Evolutionary conservation across 2,888 invertebrate species (phyloP).

Genomic region (Shargacucullia verbasci): DNA sequence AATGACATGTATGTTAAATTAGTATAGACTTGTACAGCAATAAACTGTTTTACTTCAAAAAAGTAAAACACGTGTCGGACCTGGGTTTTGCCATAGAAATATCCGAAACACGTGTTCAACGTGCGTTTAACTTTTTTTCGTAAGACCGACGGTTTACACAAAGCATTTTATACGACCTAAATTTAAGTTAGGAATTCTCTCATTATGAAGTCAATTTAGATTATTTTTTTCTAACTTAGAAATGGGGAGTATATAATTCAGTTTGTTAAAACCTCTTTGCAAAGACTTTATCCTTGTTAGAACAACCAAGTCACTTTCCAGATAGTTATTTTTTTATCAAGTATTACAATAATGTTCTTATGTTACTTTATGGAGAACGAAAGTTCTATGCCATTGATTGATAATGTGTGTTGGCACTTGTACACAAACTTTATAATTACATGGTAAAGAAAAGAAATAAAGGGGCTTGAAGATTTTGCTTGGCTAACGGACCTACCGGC

Average conservation of each 20-base stretch:
- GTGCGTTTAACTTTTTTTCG: too few relatives aligned
- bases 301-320: slow-evolving; percentile 31
- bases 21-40: slow-evolving; percentile 29
- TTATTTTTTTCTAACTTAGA: slow-evolving; percentile 9
- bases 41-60: slow-evolving; percentile 5
- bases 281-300: slow-evolving; percentile 6
- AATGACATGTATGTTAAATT: slow-evolving; percentile 26
- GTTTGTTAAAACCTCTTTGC: background rate
- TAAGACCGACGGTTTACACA: slow-evolving; percentile 1
- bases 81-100: too few relatives aligned
- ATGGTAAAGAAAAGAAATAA: too few relatives aligned
- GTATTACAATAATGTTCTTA: slow-evolving; percentile 23
- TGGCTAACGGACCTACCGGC: too few relatives aligned
- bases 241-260: background rate
- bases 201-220: slow-evolving; percentile 27
- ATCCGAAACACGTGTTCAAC: too few relatives aligned
- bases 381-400: background rate
- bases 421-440: too few relatives aligned
- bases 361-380: slow-evolving; percentile 5
- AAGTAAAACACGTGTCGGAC: too few relatives aligned
- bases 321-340: slow-evolving; percentile 34
- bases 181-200: slow-evolving; percentile 9
- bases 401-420: background rate
- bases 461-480: too few relatives aligned
- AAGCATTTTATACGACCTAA: slow-evolving; percentile 23